Conservation (phyloP, 1,140 invertebrate genomes). For the Drosophila punjabiensis region DNA sequence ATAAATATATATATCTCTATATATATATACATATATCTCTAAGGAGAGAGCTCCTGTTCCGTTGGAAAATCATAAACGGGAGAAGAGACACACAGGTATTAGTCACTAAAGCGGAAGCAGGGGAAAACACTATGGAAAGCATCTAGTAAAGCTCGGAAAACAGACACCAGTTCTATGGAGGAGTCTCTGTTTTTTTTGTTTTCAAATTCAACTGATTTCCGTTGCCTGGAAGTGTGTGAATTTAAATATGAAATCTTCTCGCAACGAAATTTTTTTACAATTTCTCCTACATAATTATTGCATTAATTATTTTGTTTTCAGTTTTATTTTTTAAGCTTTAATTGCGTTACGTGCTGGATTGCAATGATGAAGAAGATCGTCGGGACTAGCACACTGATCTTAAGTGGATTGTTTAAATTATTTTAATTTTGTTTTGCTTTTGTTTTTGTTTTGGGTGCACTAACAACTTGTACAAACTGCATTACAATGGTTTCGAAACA, state of each 20-base stretch:
- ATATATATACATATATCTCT: not conserved
- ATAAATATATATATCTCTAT: not conserved
- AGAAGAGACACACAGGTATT: conserved; percentile 3
- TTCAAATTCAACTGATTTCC: not conserved
- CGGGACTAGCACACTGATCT: conserved; percentile 11
- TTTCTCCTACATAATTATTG: not conserved
- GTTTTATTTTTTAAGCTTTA: not conserved
- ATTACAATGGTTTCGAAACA: conserved; percentile 41
- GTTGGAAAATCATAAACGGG: conserved; percentile 16
- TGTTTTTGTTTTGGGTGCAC: conserved; percentile 32
- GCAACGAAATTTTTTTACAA: not conserved
- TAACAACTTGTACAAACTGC: conserved; percentile 55
- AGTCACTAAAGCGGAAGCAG: conserved; percentile 32
- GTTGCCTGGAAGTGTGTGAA: conserved; percentile 1
- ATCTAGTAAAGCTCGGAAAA: conserved; percentile 17
- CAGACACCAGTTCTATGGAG: not conserved
- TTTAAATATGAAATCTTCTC: not conserved
- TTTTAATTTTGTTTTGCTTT: not conserved
- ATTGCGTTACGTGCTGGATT: conserved; percentile 7
- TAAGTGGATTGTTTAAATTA: not conserved
- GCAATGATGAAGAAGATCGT: conserved; percentile 15
- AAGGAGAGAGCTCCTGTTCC: not conserved
- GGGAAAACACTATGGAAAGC: conserved; percentile 28
- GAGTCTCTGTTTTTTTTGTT: not conserved
- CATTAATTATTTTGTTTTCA: not conserved